Conservation (phyloP, 1,140 invertebrate species). For the Calephelis nemesis region DNA sequence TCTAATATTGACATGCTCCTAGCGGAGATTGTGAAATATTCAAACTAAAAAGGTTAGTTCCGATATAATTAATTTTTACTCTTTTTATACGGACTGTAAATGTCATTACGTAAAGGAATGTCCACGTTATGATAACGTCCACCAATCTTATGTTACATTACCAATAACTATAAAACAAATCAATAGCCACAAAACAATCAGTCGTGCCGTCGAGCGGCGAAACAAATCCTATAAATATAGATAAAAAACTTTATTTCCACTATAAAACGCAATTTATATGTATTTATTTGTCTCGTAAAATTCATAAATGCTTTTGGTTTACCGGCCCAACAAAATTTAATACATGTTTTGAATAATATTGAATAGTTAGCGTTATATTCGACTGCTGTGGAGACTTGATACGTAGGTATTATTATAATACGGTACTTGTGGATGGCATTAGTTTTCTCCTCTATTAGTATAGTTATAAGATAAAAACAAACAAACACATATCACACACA, state of each 20-base stretch:
- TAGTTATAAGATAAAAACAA: no score
- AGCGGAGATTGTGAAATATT: background rate
- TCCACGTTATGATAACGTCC: slow-evolving; percentile 30
- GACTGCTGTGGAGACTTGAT: no score
- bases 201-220: slow-evolving; percentile 27
- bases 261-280: slow-evolving; percentile 31
- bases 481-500: no score
- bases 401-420: no score
- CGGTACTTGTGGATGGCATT: no score
- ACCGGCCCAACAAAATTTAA: slow-evolving; percentile 16
- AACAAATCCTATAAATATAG: slow-evolving; percentile 51
- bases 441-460: no score
- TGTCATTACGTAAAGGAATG: background rate
- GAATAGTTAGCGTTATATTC: background rate
- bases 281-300: slow-evolving; percentile 36
- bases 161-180: slow-evolving; percentile 66
- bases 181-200: slow-evolving; percentile 63
- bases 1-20: no score
- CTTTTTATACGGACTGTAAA: no score
- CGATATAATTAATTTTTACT: no score
- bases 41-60: background rate
- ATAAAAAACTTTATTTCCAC: slow-evolving; percentile 39
- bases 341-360: slow-evolving; percentile 1
- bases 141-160: slow-evolving; percentile 40
- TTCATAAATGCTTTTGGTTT: slow-evolving; percentile 31